Percentiles rank a stretch among this genome's conserved stretches.
Evolutionary conservation across 2,888 invertebrate species (phyloP).

Genomic region (Spilosoma lubricipeda): DNA sequence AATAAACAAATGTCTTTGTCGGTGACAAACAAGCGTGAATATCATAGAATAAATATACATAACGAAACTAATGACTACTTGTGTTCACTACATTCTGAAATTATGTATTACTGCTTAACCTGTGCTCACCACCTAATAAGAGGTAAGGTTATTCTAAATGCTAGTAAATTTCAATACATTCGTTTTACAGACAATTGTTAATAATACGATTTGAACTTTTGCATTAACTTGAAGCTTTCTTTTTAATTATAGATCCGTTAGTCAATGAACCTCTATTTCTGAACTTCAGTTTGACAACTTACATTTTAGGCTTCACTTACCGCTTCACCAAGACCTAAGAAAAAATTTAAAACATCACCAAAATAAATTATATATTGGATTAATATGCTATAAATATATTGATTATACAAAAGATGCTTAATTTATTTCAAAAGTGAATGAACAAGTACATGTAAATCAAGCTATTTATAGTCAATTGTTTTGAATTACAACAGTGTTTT

Average conservation of each 20-base stretch:
- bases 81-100: background rate
- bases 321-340: background rate
- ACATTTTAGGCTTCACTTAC: background rate
- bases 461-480: background rate
- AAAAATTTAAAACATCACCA: background rate
- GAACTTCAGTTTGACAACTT: background rate
- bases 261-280: background rate
- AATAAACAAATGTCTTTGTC: conserved; percentile 1
- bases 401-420: background rate
- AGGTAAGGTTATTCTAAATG: background rate
- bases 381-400: background rate
- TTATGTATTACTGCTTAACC: too few species aligned
- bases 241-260: too few species aligned
- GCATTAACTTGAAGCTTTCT: too few species aligned
- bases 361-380: background rate
- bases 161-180: background rate
- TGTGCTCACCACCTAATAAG: background rate
- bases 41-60: background rate
- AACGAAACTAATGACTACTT: background rate
- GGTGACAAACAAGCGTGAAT: background rate
- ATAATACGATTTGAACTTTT: too few species aligned
- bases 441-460: background rate
- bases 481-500: background rate
- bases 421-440: background rate
- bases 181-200: background rate